phyloP scores from a whole-genome alignment of 2,888 invertebrate species.

The Euproctis similis region DNA sequence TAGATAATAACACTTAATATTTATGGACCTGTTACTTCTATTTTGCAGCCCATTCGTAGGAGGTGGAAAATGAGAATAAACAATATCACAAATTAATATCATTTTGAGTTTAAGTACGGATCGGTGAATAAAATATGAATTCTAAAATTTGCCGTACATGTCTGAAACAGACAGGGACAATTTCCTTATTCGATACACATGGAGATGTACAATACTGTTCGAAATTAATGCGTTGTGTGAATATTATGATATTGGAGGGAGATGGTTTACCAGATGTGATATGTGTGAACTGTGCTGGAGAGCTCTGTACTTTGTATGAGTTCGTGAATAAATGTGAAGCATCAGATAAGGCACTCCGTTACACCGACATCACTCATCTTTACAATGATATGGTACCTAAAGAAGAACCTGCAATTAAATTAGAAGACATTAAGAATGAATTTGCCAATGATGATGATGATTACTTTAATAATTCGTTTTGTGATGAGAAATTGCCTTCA shows the following conservation, averaged over 20 bases:
- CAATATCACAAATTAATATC: too few species aligned
- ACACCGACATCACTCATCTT: constrained; percentile 25
- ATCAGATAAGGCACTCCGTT: constrained; percentile 47
- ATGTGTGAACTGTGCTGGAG: constrained; percentile 45
- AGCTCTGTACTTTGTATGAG: constrained; percentile 42
- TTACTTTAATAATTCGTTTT: background rate
- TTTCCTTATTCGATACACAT: constrained; percentile 45
- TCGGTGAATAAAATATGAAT: constrained; percentile 25
- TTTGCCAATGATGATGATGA: constrained; percentile 28
- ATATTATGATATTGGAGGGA: constrained; percentile 40
- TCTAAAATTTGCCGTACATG: constrained; percentile 51
- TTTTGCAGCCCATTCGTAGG: too few species aligned
- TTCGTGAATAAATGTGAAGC: constrained; percentile 55
- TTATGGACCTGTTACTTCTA: too few species aligned
- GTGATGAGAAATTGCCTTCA: background rate
- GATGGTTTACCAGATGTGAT: constrained; percentile 55
- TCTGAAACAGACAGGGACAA: constrained; percentile 42
- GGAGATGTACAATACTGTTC: constrained; percentile 42
- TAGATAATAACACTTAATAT: too few species aligned
- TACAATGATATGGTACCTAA: constrained; percentile 21
- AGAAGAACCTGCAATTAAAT: constrained; percentile 19
- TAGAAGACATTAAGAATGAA: constrained; percentile 23
- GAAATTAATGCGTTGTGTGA: constrained; percentile 52
- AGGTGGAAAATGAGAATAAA: too few species aligned
- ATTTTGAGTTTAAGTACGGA: too few species aligned